A percentile compares a stretch with the other conserved stretches of the same genome.
phyloP scores from a whole-genome alignment of 1,140 invertebrate genomes.

The Matsumurasca onukii region DNA sequence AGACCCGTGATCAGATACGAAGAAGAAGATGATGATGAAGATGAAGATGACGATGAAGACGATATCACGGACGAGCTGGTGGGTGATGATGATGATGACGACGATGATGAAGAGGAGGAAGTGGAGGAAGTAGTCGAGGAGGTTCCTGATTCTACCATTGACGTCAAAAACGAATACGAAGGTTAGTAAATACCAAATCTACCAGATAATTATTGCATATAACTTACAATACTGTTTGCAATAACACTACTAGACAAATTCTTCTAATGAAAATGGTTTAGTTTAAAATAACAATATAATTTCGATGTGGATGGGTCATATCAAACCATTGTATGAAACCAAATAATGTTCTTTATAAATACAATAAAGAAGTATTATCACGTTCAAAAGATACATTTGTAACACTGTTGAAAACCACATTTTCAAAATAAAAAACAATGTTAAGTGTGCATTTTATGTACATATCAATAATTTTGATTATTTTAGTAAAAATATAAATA shows the following conservation, averaged over 20 bases:
- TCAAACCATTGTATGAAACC: no score
- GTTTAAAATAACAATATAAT: no score
- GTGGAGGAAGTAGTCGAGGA: conserved; percentile 7
- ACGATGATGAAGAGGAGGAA: conserved; percentile 24
- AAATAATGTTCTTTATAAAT: no score
- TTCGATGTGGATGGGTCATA: no score
- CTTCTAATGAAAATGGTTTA: neutral
- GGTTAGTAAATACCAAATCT: no score
- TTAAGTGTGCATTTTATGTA: no score
- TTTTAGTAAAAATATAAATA: no score
- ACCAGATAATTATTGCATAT: conserved; percentile 21
- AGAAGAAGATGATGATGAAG: conserved; percentile 46
- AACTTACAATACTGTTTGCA: conserved; percentile 1
- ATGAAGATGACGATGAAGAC: conserved; percentile 43
- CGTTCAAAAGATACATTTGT: no score
- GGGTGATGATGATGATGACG: conserved; percentile 22
- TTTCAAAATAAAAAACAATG: no score
- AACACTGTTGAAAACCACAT: no score
- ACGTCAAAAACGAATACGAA: conserved; percentile 26
- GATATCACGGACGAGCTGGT: conserved; percentile 25
- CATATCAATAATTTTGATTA: no score
- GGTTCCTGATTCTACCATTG: conserved; percentile 4
- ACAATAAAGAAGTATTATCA: no score
- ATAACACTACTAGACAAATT: neutral
- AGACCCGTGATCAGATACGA: conserved; percentile 44